phyloP scores from a whole-genome alignment of 2,888 invertebrate genomes.

The Sarcophaga caerulescens region DNA sequence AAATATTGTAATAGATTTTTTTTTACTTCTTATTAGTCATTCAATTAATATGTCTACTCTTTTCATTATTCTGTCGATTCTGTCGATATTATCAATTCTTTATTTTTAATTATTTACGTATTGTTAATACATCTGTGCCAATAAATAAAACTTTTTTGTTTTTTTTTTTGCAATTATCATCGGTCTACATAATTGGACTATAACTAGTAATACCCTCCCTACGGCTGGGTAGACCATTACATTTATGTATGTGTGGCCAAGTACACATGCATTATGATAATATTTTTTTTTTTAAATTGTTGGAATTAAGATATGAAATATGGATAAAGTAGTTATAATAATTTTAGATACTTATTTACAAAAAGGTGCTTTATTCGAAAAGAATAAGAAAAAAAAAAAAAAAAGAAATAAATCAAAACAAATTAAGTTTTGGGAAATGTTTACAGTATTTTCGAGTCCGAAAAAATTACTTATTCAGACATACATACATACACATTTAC shows the following conservation, averaged over 20 bases:
- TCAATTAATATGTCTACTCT: background rate
- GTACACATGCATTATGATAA: slow-evolving; percentile 56
- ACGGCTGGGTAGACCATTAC: background rate
- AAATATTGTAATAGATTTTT: background rate
- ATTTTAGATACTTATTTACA: slow-evolving; percentile 47
- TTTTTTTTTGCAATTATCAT: slow-evolving; percentile 56
- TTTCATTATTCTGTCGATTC: background rate
- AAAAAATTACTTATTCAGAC: background rate
- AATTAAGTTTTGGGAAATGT: slow-evolving; percentile 9
- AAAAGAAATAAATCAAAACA: background rate
- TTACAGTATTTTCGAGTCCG: slow-evolving; percentile 42
- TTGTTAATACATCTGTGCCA: slow-evolving; percentile 76
- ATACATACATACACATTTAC: background rate
- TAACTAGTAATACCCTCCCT: background rate
- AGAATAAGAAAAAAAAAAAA: slow-evolving; percentile 4
- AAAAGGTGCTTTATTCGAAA: slow-evolving; percentile 50
- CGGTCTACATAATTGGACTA: background rate
- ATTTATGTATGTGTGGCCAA: slow-evolving; percentile 56
- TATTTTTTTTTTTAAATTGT: background rate
- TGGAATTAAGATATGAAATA: slow-evolving; percentile 6
- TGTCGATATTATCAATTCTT: slow-evolving; percentile 4
- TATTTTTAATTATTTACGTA: slow-evolving; percentile 56
- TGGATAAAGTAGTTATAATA: background rate
- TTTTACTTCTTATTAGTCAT: background rate
- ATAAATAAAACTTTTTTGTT: slow-evolving; percentile 74